These are phyloP conservation scores for Antheraea pernyi DNA, from an alignment of 1,140 invertebrate genomes.

Conservation along the genomic window DNA sequence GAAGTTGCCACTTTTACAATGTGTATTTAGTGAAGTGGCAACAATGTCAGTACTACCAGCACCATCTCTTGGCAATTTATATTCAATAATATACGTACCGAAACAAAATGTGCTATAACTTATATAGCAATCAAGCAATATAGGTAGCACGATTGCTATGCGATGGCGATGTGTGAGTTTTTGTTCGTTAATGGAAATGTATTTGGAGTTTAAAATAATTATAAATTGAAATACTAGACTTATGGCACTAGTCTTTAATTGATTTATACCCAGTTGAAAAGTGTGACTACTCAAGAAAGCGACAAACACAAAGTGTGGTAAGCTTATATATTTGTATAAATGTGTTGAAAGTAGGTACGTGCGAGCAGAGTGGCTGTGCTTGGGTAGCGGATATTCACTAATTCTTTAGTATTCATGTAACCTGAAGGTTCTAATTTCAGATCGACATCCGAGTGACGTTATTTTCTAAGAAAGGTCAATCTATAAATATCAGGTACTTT, in stretches of 20 bases:
- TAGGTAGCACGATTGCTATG: slow-evolving; percentile 22
- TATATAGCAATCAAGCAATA: no score
- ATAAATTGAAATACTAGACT: slow-evolving; percentile 17
- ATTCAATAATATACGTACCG: no score
- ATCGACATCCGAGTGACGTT: not conserved
- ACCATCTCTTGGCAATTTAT: no score
- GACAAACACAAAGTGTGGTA: slow-evolving; percentile 28
- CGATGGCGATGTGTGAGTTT: slow-evolving; percentile 67
- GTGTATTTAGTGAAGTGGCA: no score
- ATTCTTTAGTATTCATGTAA: not conserved
- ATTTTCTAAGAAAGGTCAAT: slow-evolving; percentile 27
- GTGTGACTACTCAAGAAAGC: slow-evolving; percentile 1
- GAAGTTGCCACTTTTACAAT: no score
- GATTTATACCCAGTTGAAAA: not conserved
- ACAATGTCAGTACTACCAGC: no score
- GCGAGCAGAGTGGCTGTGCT: slow-evolving; percentile 54
- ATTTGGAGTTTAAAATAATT: slow-evolving; percentile 34
- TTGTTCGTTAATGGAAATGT: slow-evolving; percentile 51
- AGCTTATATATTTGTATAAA: slow-evolving; percentile 66
- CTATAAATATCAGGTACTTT: slow-evolving; percentile 48
- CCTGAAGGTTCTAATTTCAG: not conserved
- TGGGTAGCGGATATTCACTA: slow-evolving; percentile 39
- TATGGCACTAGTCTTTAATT: slow-evolving; percentile 1
- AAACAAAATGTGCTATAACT: no score
- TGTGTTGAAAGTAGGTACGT: slow-evolving; percentile 71